These are phyloP conservation scores for Latheticus oryzae DNA, from an alignment of 2,888 invertebrate genomes.

Conservation along the genomic window DNA sequence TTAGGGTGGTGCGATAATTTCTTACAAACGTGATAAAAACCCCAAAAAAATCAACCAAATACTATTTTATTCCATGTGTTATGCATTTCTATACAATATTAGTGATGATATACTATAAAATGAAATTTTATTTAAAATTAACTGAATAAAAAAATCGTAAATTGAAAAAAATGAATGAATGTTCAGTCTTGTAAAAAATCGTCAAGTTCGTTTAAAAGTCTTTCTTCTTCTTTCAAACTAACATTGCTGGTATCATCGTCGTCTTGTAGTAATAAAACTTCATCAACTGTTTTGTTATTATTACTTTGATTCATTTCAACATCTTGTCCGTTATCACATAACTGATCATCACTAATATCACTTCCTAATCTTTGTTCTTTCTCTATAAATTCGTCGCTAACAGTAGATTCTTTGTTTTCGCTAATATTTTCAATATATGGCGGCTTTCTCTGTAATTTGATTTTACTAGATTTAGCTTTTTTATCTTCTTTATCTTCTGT, in stretches of 20 bases:
- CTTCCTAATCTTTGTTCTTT: constrained; percentile 24
- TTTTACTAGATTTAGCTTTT: constrained; percentile 27
- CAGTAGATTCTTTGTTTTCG: constrained; percentile 43
- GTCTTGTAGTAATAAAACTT: constrained; percentile 58
- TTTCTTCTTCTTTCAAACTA: constrained; percentile 60
- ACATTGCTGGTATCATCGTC: constrained; percentile 57
- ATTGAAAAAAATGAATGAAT: constrained; percentile 1
- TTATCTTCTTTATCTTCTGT: constrained; percentile 44
- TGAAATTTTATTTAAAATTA: not conserved
- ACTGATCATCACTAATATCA: constrained; percentile 31
- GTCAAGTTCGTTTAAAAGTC: constrained; percentile 65
- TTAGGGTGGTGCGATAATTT: too few species aligned
- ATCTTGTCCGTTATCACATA: constrained; percentile 30
- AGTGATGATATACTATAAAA: constrained; percentile 2
- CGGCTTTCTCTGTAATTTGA: constrained; percentile 43
- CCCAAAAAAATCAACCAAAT: too few species aligned
- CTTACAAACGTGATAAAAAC: too few species aligned
- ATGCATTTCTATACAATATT: constrained; percentile 13
- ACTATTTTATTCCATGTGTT: too few species aligned
- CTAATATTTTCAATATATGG: constrained; percentile 29
- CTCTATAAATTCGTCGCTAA: too few species aligned
- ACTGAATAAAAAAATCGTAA: constrained; percentile 3
- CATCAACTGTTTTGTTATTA: constrained; percentile 54
- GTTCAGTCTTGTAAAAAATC: constrained; percentile 62
- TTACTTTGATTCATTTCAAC: constrained; percentile 18